Evolutionary conservation across 2,113 vertebrate species (phyloP), one percentile per base, ranked within the genome.

Genomic region (Turdus rufiventris): DNA sequence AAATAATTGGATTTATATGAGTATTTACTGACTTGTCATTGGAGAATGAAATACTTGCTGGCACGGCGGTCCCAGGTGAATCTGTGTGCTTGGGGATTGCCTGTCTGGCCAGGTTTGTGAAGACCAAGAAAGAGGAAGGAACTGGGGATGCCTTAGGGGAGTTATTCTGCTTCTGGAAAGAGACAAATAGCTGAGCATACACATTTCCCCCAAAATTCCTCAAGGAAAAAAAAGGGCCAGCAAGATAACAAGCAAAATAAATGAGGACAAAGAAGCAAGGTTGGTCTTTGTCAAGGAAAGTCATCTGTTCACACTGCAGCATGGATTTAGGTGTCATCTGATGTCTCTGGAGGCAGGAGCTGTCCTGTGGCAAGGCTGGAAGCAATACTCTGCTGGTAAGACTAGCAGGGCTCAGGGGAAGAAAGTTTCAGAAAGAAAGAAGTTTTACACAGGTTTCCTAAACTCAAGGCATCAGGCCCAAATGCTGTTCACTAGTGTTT

Each of bases 31-130:
- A 79, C 48, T 19, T 50, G 16, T n/a, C n/a, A 47, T 29, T 77
- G 26, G 18, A 74, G 47, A 77, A 50, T 16, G 21, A 74, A 48
- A 14, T 34, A n/a, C 20, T 50, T 17, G 6, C 42, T 2, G 2
- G 26, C 5, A 2, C 0, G 0, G 24, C 62, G 5, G 18, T 85
- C 14, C 50, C 40, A 54, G 45, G 20, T 61, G 18, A 76, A 70
- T 36, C 29, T 60, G 14, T 74, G 29, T 47, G 14, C 21, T 47
- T 71, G 14, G 29, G 10, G 10, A 56, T 10, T 8, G 11, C 8
- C 17, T 77, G n/a, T 18, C 18, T 73, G 31, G 40, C 12, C 31
- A 43, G 16, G 3, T 56, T 91, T 68, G n/a, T 62, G 50, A 79
- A n/a, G 25, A 42, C 19, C 4, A 62, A 36, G 43, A 53, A 83